phyloP scores from a whole-genome alignment of 2,888 invertebrate genomes.

The Rhimphoctona megacephalus region DNA sequence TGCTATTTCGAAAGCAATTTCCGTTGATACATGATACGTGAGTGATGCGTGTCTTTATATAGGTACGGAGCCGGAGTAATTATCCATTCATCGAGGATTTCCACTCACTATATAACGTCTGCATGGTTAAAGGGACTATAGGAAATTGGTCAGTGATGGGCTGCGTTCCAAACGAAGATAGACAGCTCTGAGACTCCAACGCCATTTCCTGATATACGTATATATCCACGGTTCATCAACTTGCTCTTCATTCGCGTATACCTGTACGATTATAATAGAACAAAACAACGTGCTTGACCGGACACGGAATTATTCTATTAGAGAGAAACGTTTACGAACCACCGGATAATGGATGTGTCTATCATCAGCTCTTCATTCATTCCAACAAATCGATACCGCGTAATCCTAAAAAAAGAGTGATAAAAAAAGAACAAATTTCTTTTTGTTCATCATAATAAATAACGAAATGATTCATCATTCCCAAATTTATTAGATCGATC shows the following conservation, averaged over 20 bases:
- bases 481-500: background rate
- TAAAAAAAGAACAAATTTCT: background rate
- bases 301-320: conserved; percentile 49
- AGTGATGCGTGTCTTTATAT: background rate
- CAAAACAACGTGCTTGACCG: conserved; percentile 23
- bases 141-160: conserved; percentile 53
- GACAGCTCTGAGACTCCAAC: conserved; percentile 20
- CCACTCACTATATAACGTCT: conserved; percentile 61
- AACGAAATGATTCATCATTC: background rate
- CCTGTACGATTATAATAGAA: conserved; percentile 12
- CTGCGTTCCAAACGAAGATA: conserved; percentile 53
- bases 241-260: conserved; percentile 16
- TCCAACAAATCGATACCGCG: background rate
- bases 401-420: background rate
- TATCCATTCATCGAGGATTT: conserved; percentile 62
- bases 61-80: conserved; percentile 53
- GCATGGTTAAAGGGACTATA: conserved; percentile 39
- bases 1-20: conserved; percentile 20
- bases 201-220: background rate
- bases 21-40: conserved; percentile 19
- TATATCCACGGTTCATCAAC: background rate
- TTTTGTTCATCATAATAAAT: background rate
- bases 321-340: conserved; percentile 29
- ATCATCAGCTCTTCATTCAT: conserved; percentile 4
- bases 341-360: conserved; percentile 34